phyloP scores from a whole-genome alignment of 2,113 vertebrate species.

The Rhegmatorhina hoffmannsi region DNA sequence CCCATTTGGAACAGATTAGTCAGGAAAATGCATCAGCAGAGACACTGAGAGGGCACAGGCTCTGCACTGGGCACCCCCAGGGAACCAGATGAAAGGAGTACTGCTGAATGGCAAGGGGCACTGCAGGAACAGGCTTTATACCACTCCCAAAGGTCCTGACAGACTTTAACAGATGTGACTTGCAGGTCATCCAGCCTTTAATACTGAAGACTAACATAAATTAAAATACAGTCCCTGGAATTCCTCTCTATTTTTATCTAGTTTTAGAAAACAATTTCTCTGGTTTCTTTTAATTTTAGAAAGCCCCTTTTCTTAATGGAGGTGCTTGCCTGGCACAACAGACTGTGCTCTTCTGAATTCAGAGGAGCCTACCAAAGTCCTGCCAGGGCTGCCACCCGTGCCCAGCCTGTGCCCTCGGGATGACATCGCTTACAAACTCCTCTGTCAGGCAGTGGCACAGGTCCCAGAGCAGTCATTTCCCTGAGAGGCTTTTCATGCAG shows the following conservation, averaged over 20 bases:
- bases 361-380: neutral
- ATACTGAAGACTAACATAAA: neutral
- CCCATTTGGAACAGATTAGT: neutral
- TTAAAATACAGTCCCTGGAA: neutral
- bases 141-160: neutral
- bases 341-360: neutral
- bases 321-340: neutral
- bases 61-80: neutral
- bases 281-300: neutral
- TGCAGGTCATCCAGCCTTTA: neutral
- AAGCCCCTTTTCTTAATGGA: neutral
- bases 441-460: neutral
- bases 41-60: neutral
- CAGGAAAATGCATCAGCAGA: neutral
- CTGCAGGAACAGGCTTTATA: neutral
- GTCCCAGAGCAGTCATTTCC: constrained; percentile 7
- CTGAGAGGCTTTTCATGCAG: constrained; percentile 38
- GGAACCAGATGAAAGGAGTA: neutral
- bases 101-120: neutral
- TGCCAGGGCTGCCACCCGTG: neutral
- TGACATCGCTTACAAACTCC: neutral
- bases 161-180: neutral
- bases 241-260: neutral
- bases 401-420: neutral
- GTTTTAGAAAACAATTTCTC: neutral